Conservation (phyloP, 2,888 invertebrate species). For the Linnaemya vulpina region DNA sequence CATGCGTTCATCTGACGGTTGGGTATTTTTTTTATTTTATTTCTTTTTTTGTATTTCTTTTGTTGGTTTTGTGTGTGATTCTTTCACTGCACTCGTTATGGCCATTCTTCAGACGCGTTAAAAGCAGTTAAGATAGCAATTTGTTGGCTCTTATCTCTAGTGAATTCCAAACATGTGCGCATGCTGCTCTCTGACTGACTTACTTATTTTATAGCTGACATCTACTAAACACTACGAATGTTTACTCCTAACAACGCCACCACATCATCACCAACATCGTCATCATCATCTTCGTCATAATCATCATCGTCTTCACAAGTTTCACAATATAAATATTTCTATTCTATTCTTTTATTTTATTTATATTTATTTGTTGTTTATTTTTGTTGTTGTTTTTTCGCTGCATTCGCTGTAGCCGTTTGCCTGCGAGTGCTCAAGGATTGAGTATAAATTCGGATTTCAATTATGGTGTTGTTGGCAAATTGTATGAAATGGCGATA, state of each 20-base stretch:
- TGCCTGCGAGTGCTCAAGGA: conserved; percentile 3
- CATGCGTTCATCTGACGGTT: conserved; percentile 13
- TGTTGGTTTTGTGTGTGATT: conserved; percentile 10
- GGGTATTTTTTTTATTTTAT: neutral
- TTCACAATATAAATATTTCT: conserved; percentile 18
- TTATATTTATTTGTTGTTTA: no score
- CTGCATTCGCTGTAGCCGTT: neutral
- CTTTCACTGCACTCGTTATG: conserved; percentile 55
- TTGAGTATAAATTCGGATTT: conserved; percentile 69
- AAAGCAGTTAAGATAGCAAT: conserved; percentile 73
- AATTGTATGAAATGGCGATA: conserved; percentile 72
- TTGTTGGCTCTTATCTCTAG: conserved; percentile 72
- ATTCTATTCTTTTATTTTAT: neutral
- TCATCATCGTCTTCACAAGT: conserved; percentile 15
- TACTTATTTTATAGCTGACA: conserved; percentile 71
- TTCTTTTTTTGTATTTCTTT: neutral
- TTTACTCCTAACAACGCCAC: conserved; percentile 30
- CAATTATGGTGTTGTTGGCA: conserved; percentile 67
- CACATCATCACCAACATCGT: conserved; percentile 9
- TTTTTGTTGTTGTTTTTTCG: no score
- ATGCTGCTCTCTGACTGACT: conserved; percentile 72
- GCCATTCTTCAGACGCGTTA: conserved; percentile 70
- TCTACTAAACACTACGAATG: conserved; percentile 62
- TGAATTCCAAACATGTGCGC: conserved; percentile 72
- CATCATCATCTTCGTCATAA: neutral